Evolutionary conservation across 1,140 invertebrate species (phyloP), one percentile per base, ranked within the genome.

Genomic region (Euwallacea similis): DNA sequence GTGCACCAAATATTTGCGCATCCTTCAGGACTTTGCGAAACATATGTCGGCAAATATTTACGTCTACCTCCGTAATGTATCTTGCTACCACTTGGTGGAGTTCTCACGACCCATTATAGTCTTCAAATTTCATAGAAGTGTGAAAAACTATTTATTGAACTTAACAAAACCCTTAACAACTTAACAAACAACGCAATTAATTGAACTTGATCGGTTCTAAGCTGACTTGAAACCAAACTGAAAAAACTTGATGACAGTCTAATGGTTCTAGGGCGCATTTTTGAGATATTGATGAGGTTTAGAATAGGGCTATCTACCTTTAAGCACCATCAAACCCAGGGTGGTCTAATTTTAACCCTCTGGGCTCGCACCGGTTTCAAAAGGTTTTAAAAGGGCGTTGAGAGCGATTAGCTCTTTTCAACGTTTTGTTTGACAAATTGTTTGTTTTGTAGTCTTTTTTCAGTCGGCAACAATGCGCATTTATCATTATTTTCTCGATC

Each of bases 41-140:
- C 74, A 76, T 72, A 77, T 77, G 76, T 77, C 66, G 69, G 71
- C 67, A 74, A 77, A 77, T 71, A 77, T 43, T 73, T 54, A n/a
- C 7, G 33, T 60, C 53, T 47, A 64, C 53, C 53, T 66, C 43
- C 33, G 11, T 47, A 72, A 53, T 72, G 58, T 59, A 58, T 64
- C 54, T n/a, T 55, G 33, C 16, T 42, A 42, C 7, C 33, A 43
- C 42, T n/a, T 46, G 9, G 15, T 66, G 50, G 2, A 33, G 8
- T 66, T 66, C 63, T 42, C 63, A 66, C 63, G 63, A 16, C 21
- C 21, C 21, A 33, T 33, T 33, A 33, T 33, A 1, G 21, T 33
- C 21, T 33, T 4, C 21, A 33, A 33, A 33, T 33, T 33, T 33
- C 21, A 33, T 33, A 33, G 21, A 33, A 33, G 21, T 33, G 21